Base-by-base conservation (phyloP, 2,113 vertebrate species). In the Eurypyga helias region DNA sequence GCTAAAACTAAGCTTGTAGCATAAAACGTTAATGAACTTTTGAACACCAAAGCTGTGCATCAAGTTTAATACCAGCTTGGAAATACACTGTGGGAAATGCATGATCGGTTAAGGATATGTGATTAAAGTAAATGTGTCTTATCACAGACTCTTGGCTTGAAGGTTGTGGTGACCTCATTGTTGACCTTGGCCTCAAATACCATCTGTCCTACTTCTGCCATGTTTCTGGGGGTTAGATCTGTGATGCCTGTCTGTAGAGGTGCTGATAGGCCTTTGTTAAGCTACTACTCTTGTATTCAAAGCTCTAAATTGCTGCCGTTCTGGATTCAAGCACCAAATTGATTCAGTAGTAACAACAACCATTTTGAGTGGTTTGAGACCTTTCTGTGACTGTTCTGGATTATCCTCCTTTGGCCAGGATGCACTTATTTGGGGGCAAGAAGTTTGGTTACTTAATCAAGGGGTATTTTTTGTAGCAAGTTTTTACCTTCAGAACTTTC, bases 161-260 rank as follows among this genome's bases (percentile, higher is more conserved):
- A 89, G 86, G 54, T 91, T 93, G 11, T 83, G 46, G 25, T 89
- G 86, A 67, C 81, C 73, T 94, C 52, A 2, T 13, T 69, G 82
- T 60, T 96, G 92, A 88, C 72, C 67, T 93, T 93, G 88, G 71
- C 67, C 67, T 83, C 67, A 58, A 69, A 66, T 85, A 31, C 90
- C 82, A 51, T 80, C 79, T 94, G 54, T 60, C 85, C 7, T 29
- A 6, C 29, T 93, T 73, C 58, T 93, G 86, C 54, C 45, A 11
- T 1, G 0, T 65, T 87, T 67, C 33, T 10, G 29, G 58, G 73
- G 15, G 19, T 58, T 79, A 49, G 52, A 46, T 38, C 34, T 73
- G 41, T 28, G 72, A 21, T 83, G 29, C 38, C 52, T 76, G 2
- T 87, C 26, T 41, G 16, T 16, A 2, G 25, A 75, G 60, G 41